Percentiles rank a stretch among this genome's conserved stretches.
phyloP scores from a whole-genome alignment of 2,797 vertebrate genomes.

The Anomalospiza imberbis region DNA sequence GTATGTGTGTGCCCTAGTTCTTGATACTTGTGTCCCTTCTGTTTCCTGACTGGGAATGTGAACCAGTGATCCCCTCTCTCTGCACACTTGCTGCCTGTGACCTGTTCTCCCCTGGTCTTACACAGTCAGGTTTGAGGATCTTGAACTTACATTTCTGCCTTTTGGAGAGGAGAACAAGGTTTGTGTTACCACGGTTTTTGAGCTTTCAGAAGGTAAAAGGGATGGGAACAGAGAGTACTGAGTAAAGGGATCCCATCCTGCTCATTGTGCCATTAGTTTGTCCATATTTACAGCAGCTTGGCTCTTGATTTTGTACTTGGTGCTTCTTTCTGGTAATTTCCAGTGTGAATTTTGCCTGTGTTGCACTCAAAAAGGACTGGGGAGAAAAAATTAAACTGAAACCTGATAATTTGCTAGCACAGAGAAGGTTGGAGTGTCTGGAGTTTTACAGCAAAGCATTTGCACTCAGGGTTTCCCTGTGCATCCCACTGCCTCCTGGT shows the following conservation, averaged over 20 bases:
- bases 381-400: background rate
- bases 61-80: background rate
- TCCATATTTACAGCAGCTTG: background rate
- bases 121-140: background rate
- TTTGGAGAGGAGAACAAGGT: background rate
- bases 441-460: background rate
- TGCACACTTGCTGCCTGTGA: rapidly evolving
- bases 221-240: background rate
- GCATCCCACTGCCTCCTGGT: background rate
- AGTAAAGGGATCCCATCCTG: background rate
- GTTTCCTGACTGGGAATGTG: background rate
- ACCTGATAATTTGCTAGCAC: background rate
- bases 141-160: background rate
- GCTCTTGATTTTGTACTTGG: background rate
- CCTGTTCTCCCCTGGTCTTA: background rate
- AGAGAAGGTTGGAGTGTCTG: background rate
- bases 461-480: background rate
- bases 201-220: background rate
- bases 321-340: background rate
- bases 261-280: background rate
- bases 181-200: background rate
- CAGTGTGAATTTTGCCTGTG: background rate
- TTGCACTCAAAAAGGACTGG: background rate
- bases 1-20: background rate
- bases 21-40: background rate